Base-by-base conservation (phyloP, 2,888 invertebrate species). In the Eilema griseolum region DNA sequence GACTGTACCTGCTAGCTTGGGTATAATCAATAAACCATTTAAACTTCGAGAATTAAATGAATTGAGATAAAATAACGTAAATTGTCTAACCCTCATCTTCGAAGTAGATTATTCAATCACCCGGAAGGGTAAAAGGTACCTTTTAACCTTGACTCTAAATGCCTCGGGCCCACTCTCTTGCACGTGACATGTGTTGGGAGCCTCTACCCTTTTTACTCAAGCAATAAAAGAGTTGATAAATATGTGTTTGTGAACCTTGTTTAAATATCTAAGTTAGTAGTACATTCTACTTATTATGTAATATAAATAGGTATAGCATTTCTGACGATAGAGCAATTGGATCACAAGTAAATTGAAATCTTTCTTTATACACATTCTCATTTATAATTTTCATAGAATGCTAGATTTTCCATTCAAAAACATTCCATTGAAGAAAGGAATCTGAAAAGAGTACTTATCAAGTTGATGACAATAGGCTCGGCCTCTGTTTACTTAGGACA, bases 101-200 rank as follows among this genome's bases (percentile, higher is more conserved):
- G 52, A 60, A 33, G 62, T 8, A 66, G 62, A 46, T 31, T 63
- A 62, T 63, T 66, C 46, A 62, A 62, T 70, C 70, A 70, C 41
- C 62, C 41, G 62, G 62, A 70, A 70, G 46, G 70, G 70, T 66
- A 59, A 64, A 66, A 46, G 28, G 41, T 64, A 41, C 61, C 60
- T 61, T 65, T 33, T 56, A 46, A 61, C 70, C 66, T 62, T 70
- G 41, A 56, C 57, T 66, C 46, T 61, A 24, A 66, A 65, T 26
- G 37, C 56, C n/a, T 66, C n/a, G 28, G 61, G 37, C 24, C 8
- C 20, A 16, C 24, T 62, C 26, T 26, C 33, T 41, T 66, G 70
- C 57, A 61, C 56, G 61, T 66, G 61, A 70, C 70, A 70, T 66
- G 37, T 66, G 52, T 28, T n/a, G 24, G 24, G 26, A 3, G 4